A percentile compares a stretch with the other conserved stretches of the same genome.
These are phyloP conservation scores for Glossophaga mutica DNA, from an alignment of 2,797 vertebrate genomes.

Conservation along the genomic window DNA sequence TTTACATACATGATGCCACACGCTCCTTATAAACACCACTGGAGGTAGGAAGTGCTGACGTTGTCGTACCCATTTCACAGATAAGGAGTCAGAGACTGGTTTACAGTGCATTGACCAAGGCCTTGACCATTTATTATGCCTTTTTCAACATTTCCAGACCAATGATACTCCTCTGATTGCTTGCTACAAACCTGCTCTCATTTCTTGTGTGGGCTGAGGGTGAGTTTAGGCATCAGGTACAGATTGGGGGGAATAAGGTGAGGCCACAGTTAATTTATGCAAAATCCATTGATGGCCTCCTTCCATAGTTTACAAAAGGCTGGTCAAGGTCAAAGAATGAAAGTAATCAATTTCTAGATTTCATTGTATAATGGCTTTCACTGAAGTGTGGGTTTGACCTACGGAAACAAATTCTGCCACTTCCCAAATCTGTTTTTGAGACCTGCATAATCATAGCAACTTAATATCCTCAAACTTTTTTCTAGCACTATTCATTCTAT, in stretches of 20 bases:
- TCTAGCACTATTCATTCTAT: neutral
- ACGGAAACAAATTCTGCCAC: neutral
- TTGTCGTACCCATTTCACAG: neutral
- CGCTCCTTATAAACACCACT: neutral
- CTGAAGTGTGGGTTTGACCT: conserved; percentile 3
- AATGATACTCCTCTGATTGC: neutral
- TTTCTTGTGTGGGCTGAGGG: neutral
- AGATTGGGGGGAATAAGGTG: neutral
- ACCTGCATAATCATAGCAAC: conserved; percentile 30
- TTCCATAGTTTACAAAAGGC: conserved; percentile 5
- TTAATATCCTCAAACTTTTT: neutral
- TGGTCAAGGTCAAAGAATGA: neutral
- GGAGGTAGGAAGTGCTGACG: neutral
- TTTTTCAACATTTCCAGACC: neutral
- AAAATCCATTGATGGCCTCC: neutral
- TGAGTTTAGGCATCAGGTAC: neutral
- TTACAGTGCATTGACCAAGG: neutral
- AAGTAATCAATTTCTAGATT: conserved; percentile 42
- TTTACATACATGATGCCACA: neutral
- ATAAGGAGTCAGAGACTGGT: neutral
- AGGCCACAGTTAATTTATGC: conserved; percentile 14
- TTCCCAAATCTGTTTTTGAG: neutral
- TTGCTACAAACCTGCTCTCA: neutral
- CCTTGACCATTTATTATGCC: neutral
- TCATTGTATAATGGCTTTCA: conserved; percentile 28